A percentile compares a stretch with the other conserved stretches of the same genome.
Conservation (phyloP, 2,113 vertebrate species). For the Hippolais icterina region DNA sequence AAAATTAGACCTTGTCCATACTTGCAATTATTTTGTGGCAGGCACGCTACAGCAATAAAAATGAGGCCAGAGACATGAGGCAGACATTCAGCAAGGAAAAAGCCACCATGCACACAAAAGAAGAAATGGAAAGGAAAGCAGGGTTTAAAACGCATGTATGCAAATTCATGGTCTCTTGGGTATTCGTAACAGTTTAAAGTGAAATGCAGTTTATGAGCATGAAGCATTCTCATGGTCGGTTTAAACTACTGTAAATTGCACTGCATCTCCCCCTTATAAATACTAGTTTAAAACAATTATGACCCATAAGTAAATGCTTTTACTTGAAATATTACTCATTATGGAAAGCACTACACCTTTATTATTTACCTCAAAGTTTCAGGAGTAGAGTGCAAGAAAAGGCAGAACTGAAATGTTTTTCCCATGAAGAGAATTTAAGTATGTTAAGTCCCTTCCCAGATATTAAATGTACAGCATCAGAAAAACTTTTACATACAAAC, state of each 20-base stretch:
- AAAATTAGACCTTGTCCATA: background rate
- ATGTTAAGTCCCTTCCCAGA: background rate
- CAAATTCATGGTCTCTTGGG: constrained; percentile 10
- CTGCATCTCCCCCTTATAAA: background rate
- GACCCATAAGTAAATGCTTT: constrained; percentile 25
- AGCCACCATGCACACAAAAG: background rate
- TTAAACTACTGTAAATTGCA: constrained; percentile 27
- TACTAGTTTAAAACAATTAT: constrained; percentile 46
- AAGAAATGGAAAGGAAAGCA: background rate
- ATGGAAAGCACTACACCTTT: background rate
- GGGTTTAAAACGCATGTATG: background rate
- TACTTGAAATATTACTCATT: constrained; percentile 11
- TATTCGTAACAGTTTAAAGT: background rate
- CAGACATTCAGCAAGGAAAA: background rate
- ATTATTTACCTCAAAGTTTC: background rate
- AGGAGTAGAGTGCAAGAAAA: background rate
- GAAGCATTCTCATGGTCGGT: background rate
- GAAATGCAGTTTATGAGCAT: constrained; percentile 24
- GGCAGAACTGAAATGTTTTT: background rate
- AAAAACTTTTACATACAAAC: background rate
- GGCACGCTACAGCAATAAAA: background rate
- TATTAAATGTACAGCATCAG: background rate
- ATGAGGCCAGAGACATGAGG: background rate
- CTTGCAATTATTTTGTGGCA: background rate
- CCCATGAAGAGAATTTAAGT: background rate